Conservation (phyloP, 2,797 vertebrate genomes). For the Acanthurus lineatus region DNA sequence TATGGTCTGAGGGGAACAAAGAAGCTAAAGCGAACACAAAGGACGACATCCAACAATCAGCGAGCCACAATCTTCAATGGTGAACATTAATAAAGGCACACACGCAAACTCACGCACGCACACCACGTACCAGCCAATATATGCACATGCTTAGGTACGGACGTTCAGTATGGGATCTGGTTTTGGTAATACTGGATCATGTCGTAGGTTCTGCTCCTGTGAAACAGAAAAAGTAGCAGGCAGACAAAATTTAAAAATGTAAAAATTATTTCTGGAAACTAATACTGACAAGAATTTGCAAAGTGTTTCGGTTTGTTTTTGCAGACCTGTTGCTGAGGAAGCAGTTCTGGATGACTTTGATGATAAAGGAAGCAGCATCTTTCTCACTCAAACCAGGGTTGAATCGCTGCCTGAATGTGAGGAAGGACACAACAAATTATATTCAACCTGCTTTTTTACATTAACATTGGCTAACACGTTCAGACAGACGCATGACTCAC, state of each 20-base stretch:
- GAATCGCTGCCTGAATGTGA: slow-evolving; percentile 90
- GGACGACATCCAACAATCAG: slow-evolving; percentile 55
- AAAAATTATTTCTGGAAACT: neutral
- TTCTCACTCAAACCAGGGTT: slow-evolving; percentile 98
- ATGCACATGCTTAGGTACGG: slow-evolving; percentile 70
- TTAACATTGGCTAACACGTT: neutral
- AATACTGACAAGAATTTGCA: neutral
- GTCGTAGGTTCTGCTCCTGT: slow-evolving; percentile 98
- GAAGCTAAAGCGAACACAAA: slow-evolving; percentile 52
- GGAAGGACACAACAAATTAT: neutral
- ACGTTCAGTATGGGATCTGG: slow-evolving; percentile 95
- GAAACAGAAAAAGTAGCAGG: slow-evolving; percentile 28
- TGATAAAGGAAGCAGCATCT: slow-evolving; percentile 96
- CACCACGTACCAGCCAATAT: slow-evolving; percentile 47
- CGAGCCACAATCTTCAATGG: slow-evolving; percentile 49
- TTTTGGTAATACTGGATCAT: slow-evolving; percentile 99
- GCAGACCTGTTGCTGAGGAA: slow-evolving; percentile 98
- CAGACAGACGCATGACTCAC: slow-evolving; percentile 80
- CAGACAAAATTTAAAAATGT: neutral
- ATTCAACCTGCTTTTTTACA: neutral
- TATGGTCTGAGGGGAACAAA: slow-evolving; percentile 36
- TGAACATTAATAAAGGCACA: slow-evolving; percentile 57
- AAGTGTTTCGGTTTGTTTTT: neutral
- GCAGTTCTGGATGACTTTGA: slow-evolving; percentile 98
- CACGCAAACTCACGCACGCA: slow-evolving; percentile 17